Evolutionary conservation across 2,888 invertebrate genomes (phyloP).

Genomic region (Meliscaeva auricollis): DNA sequence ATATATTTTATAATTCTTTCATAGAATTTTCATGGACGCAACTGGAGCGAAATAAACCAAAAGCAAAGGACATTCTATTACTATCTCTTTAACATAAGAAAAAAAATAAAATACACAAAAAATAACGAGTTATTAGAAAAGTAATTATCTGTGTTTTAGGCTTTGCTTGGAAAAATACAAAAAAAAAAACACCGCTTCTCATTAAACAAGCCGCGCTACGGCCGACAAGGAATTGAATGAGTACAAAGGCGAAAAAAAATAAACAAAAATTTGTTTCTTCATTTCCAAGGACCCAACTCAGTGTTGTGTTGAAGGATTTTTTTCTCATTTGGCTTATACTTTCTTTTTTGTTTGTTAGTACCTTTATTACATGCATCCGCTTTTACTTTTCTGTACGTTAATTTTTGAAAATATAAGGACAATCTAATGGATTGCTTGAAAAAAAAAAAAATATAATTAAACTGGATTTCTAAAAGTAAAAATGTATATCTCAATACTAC

Average conservation of each 20-base stretch:
- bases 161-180: constrained; percentile 22
- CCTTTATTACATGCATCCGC: background rate
- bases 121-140: constrained; percentile 58
- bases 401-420: background rate
- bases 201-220: background rate
- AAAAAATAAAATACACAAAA: constrained; percentile 27
- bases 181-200: constrained; percentile 13
- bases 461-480: no score
- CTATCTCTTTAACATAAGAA: background rate
- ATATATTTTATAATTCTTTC: background rate
- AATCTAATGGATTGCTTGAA: background rate
- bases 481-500: no score
- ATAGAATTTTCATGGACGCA: constrained; percentile 27
- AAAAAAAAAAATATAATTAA: no score
- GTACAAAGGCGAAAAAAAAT: background rate
- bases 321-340: constrained; percentile 7
- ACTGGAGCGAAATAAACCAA: constrained; percentile 44
- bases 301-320: constrained; percentile 17
- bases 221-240: constrained; percentile 1
- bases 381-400: background rate
- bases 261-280: background rate
- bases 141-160: constrained; percentile 67
- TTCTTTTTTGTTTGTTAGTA: background rate
- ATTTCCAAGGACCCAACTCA: constrained; percentile 17
- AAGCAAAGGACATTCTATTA: constrained; percentile 40